Base-by-base conservation (phyloP, 2,888 invertebrate genomes). In the Habroteleia sp. region DNA sequence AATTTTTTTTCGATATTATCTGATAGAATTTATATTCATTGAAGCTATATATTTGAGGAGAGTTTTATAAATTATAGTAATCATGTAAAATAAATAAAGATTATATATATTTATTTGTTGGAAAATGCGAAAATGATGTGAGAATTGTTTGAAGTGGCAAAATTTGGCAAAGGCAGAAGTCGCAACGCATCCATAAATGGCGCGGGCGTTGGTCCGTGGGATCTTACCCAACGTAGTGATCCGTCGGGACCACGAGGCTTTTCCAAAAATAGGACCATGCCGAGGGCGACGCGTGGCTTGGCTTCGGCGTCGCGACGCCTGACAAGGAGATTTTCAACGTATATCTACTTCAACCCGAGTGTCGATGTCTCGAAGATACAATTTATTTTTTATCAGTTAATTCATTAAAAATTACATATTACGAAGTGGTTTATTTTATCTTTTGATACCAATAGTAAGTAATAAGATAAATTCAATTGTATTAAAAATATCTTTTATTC, bases 111-210 rank as follows among this genome's bases (percentile, higher is more conserved):
- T 48, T 33, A 68, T 35, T 39, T 35, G 14, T n/a, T 25, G 11
- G 63, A 37, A 60, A 62, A 41, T 33, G 52, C 25, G 46, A 56
- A 62, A 72, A 76, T 56, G 63, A 52, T 54, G 72, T 56, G 63
- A 68, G 13, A 52, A 41, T 48, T 48, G 41, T n/a, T 31, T 7
- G 29, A 65, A 54, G 50, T 8, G 33, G 41, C 25, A 44, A 69
- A 68, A 62, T 62, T 62, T 60, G 71, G 74, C 56, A 72, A 63
- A 50, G 25, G 44, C 79, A 79, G 66, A 71, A 75, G 80, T 79
- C 79, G 82, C 86, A 85, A 81, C 81, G 85, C 82, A 78, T 52
- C 88, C 87, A 88, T 88, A 88, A 87, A 88, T 87, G 88, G 88
- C 83, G 86, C 87, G 88, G 85, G 82, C 85, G 87, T 83, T 85